These are phyloP conservation scores for Theonella swinhoei DNA, from an alignment of 37 sponge, comb jelly and placozoan species.

Conservation along the genomic window DNA sequence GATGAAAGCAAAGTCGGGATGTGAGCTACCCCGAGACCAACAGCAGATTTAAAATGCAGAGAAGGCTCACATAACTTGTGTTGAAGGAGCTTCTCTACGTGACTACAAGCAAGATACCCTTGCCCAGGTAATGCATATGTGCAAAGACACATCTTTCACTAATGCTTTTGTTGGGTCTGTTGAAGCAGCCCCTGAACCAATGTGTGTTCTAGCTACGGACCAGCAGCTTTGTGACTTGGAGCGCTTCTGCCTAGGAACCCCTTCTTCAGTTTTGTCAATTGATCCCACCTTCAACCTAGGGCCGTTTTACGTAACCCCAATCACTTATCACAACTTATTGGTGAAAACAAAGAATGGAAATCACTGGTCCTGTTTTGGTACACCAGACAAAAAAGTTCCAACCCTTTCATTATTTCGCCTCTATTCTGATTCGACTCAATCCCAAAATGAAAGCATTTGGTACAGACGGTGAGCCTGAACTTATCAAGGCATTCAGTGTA, in stretches of 20 bases:
- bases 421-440: constrained; percentile 22
- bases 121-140: constrained; percentile 21
- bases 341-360: constrained; percentile 1
- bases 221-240: constrained; percentile 22
- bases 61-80: background rate
- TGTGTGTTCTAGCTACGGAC: constrained; percentile 45
- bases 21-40: constrained; percentile 41
- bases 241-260: background rate
- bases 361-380: constrained; percentile 31
- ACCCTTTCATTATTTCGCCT: constrained; percentile 40
- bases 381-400: constrained; percentile 40
- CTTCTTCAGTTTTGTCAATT: background rate
- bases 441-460: constrained; percentile 33
- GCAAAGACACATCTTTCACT: constrained; percentile 12
- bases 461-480: constrained; percentile 50
- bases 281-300: constrained; percentile 54
- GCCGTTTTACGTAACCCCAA: constrained; percentile 41
- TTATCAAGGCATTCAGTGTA: constrained; percentile 39
- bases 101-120: background rate
- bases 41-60: constrained; percentile 18
- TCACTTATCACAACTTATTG: constrained; percentile 24
- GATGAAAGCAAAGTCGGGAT: constrained; percentile 1
- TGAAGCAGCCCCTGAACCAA: constrained; percentile 44
- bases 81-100: background rate
- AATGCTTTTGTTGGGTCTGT: constrained; percentile 27